Percentiles rank a stretch among this genome's conserved stretches.
Conservation (phyloP, 2,888 invertebrate genomes). For the Aphodius granarius region DNA sequence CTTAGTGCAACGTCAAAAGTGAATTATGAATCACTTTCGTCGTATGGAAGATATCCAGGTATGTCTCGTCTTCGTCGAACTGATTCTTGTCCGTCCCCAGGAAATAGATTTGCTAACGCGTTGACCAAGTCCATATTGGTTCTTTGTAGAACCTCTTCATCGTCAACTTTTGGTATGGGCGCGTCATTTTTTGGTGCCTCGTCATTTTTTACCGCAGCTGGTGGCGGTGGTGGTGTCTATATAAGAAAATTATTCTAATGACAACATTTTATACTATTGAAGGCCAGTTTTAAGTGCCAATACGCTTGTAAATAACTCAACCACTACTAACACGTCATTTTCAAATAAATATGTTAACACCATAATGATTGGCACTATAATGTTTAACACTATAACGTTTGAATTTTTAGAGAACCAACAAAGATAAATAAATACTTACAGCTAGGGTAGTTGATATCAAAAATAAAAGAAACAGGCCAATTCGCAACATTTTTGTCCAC, state of each 20-base stretch:
- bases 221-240: background rate
- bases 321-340: no score
- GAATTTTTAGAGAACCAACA: background rate
- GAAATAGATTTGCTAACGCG: background rate
- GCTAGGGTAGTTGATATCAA: background rate
- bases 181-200: background rate
- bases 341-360: no score
- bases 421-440: background rate
- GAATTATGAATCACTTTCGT: background rate
- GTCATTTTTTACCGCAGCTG: background rate
- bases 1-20: background rate
- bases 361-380: no score
- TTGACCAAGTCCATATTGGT: background rate
- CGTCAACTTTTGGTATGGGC: no score
- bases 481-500: background rate
- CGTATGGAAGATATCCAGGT: no score
- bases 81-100: background rate
- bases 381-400: no score
- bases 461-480: background rate
- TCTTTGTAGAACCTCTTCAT: background rate
- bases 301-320: no score
- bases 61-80: no score
- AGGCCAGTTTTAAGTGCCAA: no score
- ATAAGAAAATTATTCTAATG: no score
- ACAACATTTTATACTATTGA: no score